These are phyloP conservation scores for Apis dorsata DNA, from an alignment of 1,140 invertebrate species.

Conservation along the genomic window DNA sequence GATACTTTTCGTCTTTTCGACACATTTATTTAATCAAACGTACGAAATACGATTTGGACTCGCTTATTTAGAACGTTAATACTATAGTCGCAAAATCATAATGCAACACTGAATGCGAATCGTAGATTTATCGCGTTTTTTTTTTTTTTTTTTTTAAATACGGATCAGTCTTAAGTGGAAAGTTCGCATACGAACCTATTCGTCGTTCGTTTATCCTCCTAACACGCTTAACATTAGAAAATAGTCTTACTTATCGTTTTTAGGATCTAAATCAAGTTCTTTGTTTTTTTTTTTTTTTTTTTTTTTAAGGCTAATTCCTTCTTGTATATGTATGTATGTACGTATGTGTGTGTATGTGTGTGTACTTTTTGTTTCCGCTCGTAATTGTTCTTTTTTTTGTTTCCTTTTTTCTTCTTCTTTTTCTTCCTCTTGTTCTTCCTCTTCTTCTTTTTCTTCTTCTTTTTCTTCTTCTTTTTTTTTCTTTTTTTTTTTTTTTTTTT, in stretches of 20 bases:
- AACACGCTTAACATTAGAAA: conserved; percentile 20
- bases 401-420: too few species aligned
- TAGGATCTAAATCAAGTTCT: neutral
- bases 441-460: too few species aligned
- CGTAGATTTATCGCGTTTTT: neutral
- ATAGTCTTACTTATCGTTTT: conserved; percentile 39
- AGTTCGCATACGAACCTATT: conserved; percentile 21
- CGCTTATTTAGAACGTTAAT: conserved; percentile 34
- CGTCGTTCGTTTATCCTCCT: neutral
- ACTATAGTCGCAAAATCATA: conserved; percentile 36
- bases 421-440: too few species aligned
- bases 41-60: conserved; percentile 27
- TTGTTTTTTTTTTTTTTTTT: too few species aligned
- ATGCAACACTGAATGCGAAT: conserved; percentile 9
- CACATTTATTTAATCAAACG: conserved; percentile 57
- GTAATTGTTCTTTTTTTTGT: too few species aligned
- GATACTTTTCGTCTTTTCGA: conserved; percentile 43
- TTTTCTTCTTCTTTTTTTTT: too few species aligned
- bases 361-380: too few species aligned
- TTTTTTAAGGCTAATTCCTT: conserved; percentile 29
- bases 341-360: too few species aligned
- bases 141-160: conserved; percentile 12
- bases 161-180: conserved; percentile 54
- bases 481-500: too few species aligned
- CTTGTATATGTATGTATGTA: neutral